A percentile compares a stretch with the other conserved stretches of the same genome.
These are phyloP conservation scores for Mormoops blainvillei DNA, from an alignment of 2,113 vertebrate species.

Conservation along the genomic window DNA sequence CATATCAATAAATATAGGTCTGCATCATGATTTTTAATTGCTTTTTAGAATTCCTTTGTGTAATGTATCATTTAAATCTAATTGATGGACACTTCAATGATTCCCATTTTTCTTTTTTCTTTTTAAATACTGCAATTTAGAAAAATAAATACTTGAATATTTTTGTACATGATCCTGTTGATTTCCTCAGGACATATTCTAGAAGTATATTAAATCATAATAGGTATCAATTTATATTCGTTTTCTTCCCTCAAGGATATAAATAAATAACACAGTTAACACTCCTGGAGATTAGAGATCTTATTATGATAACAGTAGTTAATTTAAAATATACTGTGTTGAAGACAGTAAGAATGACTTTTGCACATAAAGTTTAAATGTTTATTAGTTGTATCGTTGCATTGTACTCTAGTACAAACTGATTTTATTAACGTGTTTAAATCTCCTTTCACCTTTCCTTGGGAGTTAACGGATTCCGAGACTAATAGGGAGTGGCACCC, in stretches of 20 bases:
- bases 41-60: background rate
- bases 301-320: background rate
- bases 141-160: background rate
- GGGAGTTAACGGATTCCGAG: background rate
- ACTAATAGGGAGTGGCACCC: background rate
- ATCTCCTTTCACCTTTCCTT: background rate
- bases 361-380: background rate
- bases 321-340: background rate
- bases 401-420: background rate
- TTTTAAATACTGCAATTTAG: background rate
- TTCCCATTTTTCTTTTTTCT: background rate
- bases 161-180: background rate
- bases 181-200: constrained; percentile 21
- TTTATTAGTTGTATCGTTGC: background rate
- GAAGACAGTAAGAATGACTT: background rate
- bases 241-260: background rate
- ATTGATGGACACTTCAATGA: background rate
- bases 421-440: background rate
- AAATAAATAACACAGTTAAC: background rate
- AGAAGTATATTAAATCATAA: background rate
- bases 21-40: background rate
- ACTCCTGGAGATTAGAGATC: background rate
- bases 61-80: background rate
- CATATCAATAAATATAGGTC: background rate
- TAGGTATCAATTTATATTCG: background rate